Evolutionary conservation across 2,797 vertebrate species (phyloP).

Genomic region (Thunnus albacares): DNA sequence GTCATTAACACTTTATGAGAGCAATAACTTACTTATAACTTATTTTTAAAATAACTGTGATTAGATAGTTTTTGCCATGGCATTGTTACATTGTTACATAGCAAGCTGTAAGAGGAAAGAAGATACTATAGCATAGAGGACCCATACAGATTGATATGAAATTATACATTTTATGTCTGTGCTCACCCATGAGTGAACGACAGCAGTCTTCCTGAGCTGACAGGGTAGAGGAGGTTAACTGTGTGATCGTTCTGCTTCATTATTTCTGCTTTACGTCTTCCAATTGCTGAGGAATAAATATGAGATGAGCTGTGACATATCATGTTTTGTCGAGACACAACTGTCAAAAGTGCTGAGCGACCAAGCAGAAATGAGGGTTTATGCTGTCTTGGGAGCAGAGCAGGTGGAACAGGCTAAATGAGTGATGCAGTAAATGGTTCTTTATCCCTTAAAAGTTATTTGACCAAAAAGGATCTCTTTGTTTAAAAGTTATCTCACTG

Average conservation of each 20-base stretch:
- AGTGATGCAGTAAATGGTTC: not conserved
- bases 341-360: not conserved
- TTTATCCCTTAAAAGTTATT: not conserved
- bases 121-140: not conserved
- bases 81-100: no score
- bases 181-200: conserved; percentile 5
- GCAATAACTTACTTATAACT: no score
- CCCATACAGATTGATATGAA: not conserved
- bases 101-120: not conserved
- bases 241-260: conserved; percentile 6
- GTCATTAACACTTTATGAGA: no score
- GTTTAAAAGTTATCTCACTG: not conserved
- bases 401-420: not conserved
- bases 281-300: not conserved
- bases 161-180: not conserved
- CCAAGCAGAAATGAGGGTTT: conserved; percentile 1
- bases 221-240: conserved; percentile 13
- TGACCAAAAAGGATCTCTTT: not conserved
- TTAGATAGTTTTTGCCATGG: not conserved
- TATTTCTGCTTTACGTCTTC: not conserved
- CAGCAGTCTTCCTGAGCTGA: conserved; percentile 4
- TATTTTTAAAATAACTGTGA: no score
- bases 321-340: not conserved
- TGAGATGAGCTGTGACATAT: not conserved
- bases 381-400: not conserved